phyloP scores from a whole-genome alignment of 1,140 invertebrate genomes.

The Stegodyphus mimosarum region DNA sequence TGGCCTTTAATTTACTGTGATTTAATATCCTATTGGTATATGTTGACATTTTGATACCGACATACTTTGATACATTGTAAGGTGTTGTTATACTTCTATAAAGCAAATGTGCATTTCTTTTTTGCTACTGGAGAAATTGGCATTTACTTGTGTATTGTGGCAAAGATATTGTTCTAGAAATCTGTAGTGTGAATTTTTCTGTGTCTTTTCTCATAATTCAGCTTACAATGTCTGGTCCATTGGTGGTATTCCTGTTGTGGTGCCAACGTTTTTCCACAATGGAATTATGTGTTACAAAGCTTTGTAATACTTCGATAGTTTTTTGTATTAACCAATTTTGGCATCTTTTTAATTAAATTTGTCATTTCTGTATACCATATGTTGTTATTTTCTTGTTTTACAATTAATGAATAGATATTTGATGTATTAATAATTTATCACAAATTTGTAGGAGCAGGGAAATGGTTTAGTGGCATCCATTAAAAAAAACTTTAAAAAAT shows the following conservation, averaged over 20 bases:
- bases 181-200: conserved; percentile 31
- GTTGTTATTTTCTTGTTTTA: conserved; percentile 13
- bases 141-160: conserved; percentile 29
- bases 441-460: no score
- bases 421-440: no score
- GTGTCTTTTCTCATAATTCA: conserved; percentile 29
- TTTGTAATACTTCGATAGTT: conserved; percentile 53
- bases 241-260: conserved; percentile 51
- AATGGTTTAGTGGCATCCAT: no score
- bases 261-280: conserved; percentile 53
- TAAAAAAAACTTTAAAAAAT: no score
- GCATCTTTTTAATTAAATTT: conserved; percentile 59
- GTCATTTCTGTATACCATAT: conserved; percentile 31
- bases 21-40: conserved; percentile 24
- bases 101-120: conserved; percentile 32
- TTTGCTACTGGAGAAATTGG: conserved; percentile 19
- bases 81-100: conserved; percentile 24
- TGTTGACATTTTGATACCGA: conserved; percentile 37
- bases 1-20: conserved; percentile 49
- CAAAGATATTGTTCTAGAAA: neutral
- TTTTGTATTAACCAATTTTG: conserved; percentile 49
- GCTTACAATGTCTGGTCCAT: conserved; percentile 53
- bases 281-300: conserved; percentile 49
- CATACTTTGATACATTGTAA: conserved; percentile 30
- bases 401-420: neutral